Evolutionary conservation across 2,113 vertebrate species (phyloP).

Genomic region (Fregetta grallaria): DNA sequence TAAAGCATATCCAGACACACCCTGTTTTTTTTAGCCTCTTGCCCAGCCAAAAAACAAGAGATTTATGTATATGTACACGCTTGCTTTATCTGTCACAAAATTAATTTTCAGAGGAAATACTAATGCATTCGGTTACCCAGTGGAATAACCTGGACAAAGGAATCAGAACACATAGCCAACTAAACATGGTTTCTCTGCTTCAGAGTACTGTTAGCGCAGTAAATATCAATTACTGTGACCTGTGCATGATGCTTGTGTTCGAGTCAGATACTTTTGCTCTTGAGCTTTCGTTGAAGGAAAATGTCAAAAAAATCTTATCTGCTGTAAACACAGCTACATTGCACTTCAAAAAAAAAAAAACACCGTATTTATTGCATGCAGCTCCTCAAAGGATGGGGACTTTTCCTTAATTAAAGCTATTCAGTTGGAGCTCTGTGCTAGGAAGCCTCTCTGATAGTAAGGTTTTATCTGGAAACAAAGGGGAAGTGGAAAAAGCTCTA

Average conservation of each 20-base stretch:
- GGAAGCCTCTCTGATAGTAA: background rate
- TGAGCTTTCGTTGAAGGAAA: constrained; percentile 8
- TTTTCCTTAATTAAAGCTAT: background rate
- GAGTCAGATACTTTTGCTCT: background rate
- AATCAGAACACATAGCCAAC: background rate
- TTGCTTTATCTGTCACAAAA: constrained; percentile 17
- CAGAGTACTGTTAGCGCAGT: background rate
- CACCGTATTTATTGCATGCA: background rate
- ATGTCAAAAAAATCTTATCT: background rate
- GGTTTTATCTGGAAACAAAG: constrained; percentile 6
- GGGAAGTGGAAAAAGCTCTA: background rate
- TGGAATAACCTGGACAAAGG: background rate
- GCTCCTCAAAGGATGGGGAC: background rate
- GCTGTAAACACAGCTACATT: background rate
- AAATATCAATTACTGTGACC: constrained; percentile 1
- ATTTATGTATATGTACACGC: background rate
- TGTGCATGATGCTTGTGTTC: background rate
- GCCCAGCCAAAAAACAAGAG: background rate
- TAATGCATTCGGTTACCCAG: background rate
- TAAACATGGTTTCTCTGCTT: background rate
- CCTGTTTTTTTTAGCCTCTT: background rate
- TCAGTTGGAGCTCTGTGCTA: background rate
- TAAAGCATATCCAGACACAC: constrained; percentile 22
- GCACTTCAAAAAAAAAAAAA: background rate
- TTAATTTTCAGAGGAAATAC: constrained; percentile 22